A percentile compares a stretch with the other conserved stretches of the same genome.
Conservation (phyloP, 2,113 vertebrate species). For the Calyptommatus sinebrachiatus region DNA sequence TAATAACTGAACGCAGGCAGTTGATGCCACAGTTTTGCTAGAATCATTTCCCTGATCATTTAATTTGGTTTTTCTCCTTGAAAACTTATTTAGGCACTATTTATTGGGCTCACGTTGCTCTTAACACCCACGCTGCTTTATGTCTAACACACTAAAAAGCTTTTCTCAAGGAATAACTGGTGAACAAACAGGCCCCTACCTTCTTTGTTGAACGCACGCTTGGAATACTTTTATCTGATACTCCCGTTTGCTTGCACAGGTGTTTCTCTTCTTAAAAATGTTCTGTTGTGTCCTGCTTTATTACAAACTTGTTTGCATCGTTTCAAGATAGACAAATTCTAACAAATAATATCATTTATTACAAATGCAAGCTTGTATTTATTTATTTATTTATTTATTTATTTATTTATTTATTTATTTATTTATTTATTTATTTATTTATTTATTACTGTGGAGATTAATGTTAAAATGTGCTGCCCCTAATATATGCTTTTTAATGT, state of each 20-base stretch:
- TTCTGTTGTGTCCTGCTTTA: constrained; percentile 51
- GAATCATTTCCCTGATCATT: constrained; percentile 61
- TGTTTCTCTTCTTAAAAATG: constrained; percentile 47
- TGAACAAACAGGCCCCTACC: constrained; percentile 57
- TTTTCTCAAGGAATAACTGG: constrained; percentile 59
- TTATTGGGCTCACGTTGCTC: constrained; percentile 63
- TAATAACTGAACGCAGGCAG: constrained; percentile 58
- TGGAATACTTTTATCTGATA: constrained; percentile 45
- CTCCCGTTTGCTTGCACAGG: constrained; percentile 38
- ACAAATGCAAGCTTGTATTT: constrained; percentile 7
- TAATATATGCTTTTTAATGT: neutral
- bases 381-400: neutral
- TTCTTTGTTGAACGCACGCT: constrained; percentile 38
- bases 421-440: constrained; percentile 4
- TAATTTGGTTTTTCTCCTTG: constrained; percentile 61
- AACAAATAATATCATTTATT: constrained; percentile 7
- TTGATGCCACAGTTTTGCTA: constrained; percentile 45
- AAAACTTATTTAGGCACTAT: constrained; percentile 56
- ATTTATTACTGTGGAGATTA: constrained; percentile 13
- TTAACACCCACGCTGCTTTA: constrained; percentile 42
- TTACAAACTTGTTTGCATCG: constrained; percentile 39
- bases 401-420: neutral
- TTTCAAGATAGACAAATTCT: constrained; percentile 16
- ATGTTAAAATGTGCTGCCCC: constrained; percentile 4
- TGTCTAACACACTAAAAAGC: constrained; percentile 66